A percentile compares a stretch with the other conserved stretches of the same genome.
These are phyloP conservation scores for Lycia hirtaria DNA, from an alignment of 2,888 invertebrate genomes.

Conservation along the genomic window DNA sequence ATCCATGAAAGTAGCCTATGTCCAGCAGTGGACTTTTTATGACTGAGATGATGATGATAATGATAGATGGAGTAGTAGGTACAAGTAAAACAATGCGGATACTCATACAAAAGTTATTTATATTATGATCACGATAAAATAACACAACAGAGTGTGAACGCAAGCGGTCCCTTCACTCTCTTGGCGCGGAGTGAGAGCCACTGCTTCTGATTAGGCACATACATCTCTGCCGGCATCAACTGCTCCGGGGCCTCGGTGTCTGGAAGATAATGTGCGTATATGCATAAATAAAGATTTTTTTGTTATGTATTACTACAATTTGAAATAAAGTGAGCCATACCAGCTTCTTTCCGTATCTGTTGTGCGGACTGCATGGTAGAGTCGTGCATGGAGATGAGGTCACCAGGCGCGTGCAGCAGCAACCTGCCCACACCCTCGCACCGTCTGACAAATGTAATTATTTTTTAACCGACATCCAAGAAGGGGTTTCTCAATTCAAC, in stretches of 20 bases:
- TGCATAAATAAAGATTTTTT: conserved; percentile 8
- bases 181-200: conserved; percentile 92
- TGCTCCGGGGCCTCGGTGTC: conserved; percentile 83
- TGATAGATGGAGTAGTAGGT: too few relatives aligned
- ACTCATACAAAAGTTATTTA: conserved; percentile 43
- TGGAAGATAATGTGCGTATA: too few relatives aligned
- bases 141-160: conserved; percentile 70
- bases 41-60: too few relatives aligned
- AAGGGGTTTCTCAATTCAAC: too few relatives aligned
- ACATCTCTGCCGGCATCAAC: conserved; percentile 96
- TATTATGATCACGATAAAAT: conserved; percentile 50
- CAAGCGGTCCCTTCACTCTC: conserved; percentile 68
- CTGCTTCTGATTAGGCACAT: conserved; percentile 95
- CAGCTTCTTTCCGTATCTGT: conserved; percentile 66
- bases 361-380: conserved; percentile 76
- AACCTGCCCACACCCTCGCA: conserved; percentile 95
- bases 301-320: not conserved
- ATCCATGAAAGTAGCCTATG: too few relatives aligned
- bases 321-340: conserved; percentile 55
- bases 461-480: too few relatives aligned
- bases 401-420: conserved; percentile 92
- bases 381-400: conserved; percentile 91
- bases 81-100: conserved; percentile 25
- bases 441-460: conserved; percentile 70
- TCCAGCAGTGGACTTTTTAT: too few relatives aligned